phyloP scores from a whole-genome alignment of 2,113 vertebrate genomes.

The Tachuris rubrigastra region DNA sequence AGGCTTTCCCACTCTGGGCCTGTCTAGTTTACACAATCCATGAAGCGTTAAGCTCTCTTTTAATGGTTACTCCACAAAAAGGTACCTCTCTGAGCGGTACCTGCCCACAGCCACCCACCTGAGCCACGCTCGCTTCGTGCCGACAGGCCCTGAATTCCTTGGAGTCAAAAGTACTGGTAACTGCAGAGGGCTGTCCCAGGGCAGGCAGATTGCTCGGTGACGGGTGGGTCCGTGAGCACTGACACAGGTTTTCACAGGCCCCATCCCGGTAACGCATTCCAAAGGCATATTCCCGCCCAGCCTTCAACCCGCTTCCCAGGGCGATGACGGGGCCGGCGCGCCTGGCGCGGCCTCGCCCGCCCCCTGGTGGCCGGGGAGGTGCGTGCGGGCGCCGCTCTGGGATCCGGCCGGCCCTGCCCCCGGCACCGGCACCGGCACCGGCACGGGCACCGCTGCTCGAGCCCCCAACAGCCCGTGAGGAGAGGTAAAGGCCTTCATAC shows the following conservation, averaged over 20 bases:
- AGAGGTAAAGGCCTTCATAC: neutral
- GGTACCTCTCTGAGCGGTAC: neutral
- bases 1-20: neutral
- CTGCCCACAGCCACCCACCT: neutral
- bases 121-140: neutral
- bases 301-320: neutral
- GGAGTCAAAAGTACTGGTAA: neutral
- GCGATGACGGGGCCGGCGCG: neutral
- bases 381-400: too few species aligned
- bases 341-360: neutral
- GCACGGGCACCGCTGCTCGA: neutral
- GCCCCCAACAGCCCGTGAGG: neutral
- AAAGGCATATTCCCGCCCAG: neutral
- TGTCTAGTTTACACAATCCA: neutral
- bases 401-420: neutral
- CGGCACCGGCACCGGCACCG: neutral
- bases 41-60: neutral
- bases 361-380: neutral
- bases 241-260: fast-evolving
- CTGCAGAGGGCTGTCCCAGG: neutral
- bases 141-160: neutral
- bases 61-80: neutral
- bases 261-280: neutral
- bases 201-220: neutral
- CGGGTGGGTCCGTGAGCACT: neutral